Evolutionary conservation across 2,888 invertebrate genomes (phyloP).

Genomic region (Plebejus argus): DNA sequence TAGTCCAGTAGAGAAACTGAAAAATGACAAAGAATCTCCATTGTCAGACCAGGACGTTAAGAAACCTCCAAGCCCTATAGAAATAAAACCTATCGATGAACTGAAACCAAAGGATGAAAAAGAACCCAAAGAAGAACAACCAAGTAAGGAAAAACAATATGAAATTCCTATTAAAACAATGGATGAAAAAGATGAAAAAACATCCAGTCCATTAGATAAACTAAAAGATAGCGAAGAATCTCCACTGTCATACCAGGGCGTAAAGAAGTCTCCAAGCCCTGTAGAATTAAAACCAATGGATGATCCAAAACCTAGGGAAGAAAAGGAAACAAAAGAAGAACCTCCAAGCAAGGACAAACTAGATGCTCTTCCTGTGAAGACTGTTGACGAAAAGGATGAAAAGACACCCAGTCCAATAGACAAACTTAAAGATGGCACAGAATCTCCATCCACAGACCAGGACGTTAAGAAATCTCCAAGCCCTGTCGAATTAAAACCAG

Average conservation of each 20-base stretch:
- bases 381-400: neutral
- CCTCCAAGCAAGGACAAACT: conserved; percentile 25
- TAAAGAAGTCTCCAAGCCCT: neutral
- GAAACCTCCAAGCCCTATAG: too few relatives aligned
- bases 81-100: neutral
- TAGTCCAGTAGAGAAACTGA: too few relatives aligned
- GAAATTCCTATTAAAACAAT: too few relatives aligned
- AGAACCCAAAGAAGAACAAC: conserved; percentile 15
- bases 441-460: neutral
- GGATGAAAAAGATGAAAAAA: too few relatives aligned
- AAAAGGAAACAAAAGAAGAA: conserved; percentile 22
- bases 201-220: conserved; percentile 11
- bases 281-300: neutral
- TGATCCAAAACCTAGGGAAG: neutral
- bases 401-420: conserved; percentile 34
- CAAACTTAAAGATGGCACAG: conserved; percentile 1
- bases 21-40: neutral
- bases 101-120: neutral
- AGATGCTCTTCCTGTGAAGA: neutral
- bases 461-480: too few relatives aligned
- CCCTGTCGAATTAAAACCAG: too few relatives aligned
- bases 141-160: too few relatives aligned
- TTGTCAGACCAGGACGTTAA: neutral
- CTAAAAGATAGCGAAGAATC: too few relatives aligned
- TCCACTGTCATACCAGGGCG: too few relatives aligned